These are phyloP conservation scores for Ectobius pallidus DNA, from an alignment of 2,888 invertebrate species.

Conservation along the genomic window DNA sequence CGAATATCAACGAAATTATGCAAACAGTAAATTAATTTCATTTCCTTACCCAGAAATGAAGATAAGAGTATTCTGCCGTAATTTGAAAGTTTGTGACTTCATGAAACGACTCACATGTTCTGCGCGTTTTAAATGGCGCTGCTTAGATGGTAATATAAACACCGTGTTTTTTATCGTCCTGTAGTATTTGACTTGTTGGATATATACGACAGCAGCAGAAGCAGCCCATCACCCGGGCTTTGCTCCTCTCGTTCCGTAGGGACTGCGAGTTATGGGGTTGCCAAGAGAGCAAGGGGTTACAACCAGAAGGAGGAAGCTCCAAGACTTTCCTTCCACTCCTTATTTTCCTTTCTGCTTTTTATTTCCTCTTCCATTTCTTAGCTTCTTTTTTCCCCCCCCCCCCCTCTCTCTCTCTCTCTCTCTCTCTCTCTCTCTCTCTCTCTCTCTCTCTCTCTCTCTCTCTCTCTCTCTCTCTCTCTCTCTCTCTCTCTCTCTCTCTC, in stretches of 20 bases:
- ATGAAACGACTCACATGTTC: no score
- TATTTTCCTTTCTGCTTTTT: constrained; percentile 11
- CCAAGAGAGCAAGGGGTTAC: constrained; percentile 28
- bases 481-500: not conserved
- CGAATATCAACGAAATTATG: no score
- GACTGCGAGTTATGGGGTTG: constrained; percentile 30
- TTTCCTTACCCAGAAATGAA: no score
- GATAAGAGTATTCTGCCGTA: no score
- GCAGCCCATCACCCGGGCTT: constrained; percentile 31
- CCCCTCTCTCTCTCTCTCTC: constrained; percentile 28
- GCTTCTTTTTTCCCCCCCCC: constrained; percentile 13
- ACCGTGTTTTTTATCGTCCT: not conserved
- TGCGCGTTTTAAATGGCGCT: no score
- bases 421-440: not conserved
- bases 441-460: constrained; percentile 26
- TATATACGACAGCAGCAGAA: constrained; percentile 9
- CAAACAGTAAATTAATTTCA: no score
- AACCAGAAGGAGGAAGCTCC: not conserved
- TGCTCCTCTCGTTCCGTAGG: constrained; percentile 28
- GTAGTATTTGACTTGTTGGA: not conserved
- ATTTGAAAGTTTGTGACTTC: no score
- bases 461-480: constrained; percentile 25
- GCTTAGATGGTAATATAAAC: no score
- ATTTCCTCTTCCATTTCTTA: constrained; percentile 27
- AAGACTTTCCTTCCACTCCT: constrained; percentile 31